Percentiles rank a stretch among this genome's conserved stretches.
phyloP scores from a whole-genome alignment of 2,888 invertebrate species.

The Caenorhabditis japonica region DNA sequence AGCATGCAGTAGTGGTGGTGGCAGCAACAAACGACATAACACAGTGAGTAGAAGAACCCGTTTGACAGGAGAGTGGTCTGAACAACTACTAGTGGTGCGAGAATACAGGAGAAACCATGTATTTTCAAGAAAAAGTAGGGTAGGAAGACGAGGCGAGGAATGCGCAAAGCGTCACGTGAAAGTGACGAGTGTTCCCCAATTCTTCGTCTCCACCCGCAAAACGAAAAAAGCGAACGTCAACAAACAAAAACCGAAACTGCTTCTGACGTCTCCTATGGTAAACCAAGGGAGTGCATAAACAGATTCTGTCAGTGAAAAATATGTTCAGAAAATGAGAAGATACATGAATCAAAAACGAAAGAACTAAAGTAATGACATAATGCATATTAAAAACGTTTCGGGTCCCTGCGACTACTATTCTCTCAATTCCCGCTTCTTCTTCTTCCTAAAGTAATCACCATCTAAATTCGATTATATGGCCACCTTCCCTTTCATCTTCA shows the following conservation, averaged over 20 bases:
- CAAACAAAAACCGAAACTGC: too few species aligned
- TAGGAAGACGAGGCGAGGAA: constrained; percentile 14
- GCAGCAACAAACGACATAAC: constrained; percentile 13
- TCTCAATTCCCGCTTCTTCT: constrained; percentile 32
- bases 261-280: too few species aligned
- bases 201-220: not conserved
- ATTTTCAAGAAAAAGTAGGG: constrained; percentile 23
- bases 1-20: constrained; percentile 33
- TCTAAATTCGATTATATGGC: constrained; percentile 44
- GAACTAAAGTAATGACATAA: constrained; percentile 41
- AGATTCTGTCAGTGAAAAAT: constrained; percentile 15
- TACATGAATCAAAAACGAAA: constrained; percentile 5
- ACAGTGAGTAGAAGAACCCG: too few species aligned
- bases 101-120: constrained; percentile 20
- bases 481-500: constrained; percentile 25
- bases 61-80: constrained; percentile 24
- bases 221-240: not conserved
- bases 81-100: constrained; percentile 20
- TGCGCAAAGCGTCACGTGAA: constrained; percentile 27
- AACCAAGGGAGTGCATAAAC: too few species aligned
- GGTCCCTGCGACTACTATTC: constrained; percentile 36
- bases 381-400: constrained; percentile 51
- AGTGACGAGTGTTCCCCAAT: constrained; percentile 7
- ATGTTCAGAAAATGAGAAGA: constrained; percentile 9
- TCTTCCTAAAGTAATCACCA: constrained; percentile 7